Evolutionary conservation across 1,140 invertebrate species (phyloP).

Genomic region (Hycleus cichorii): DNA sequence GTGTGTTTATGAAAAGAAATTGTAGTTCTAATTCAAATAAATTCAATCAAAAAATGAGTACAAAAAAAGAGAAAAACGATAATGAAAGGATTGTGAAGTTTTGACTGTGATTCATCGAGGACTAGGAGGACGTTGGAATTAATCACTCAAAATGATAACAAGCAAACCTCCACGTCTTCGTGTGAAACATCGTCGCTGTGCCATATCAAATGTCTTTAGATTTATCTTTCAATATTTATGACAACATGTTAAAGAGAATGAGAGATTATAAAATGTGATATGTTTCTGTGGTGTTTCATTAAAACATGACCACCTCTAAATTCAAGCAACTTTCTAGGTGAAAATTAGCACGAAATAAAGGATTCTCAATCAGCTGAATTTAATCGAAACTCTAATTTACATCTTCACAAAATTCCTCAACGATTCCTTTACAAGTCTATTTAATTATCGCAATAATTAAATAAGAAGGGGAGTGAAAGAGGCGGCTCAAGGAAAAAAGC

Average conservation of each 20-base stretch:
- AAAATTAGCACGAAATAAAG: not conserved
- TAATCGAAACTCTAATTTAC: not conserved
- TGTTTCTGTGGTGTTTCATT: slow-evolving; percentile 16
- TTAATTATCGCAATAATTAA: not conserved
- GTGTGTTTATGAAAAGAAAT: slow-evolving; percentile 13
- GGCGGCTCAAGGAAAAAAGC: no score
- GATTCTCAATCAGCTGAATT: not conserved
- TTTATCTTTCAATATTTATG: not conserved
- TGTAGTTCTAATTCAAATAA: not conserved
- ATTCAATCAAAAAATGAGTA: not conserved
- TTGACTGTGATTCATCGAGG: not conserved
- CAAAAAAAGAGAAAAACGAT: not conserved
- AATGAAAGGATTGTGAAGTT: not conserved
- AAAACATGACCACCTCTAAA: not conserved
- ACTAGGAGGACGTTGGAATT: not conserved
- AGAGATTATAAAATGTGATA: slow-evolving; percentile 26
- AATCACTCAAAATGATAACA: slow-evolving; percentile 1
- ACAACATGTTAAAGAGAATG: not conserved
- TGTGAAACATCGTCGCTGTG: no score
- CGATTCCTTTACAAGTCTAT: not conserved
- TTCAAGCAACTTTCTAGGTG: not conserved
- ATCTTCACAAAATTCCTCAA: not conserved
- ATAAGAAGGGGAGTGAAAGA: not conserved
- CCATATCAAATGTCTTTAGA: no score
- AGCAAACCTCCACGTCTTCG: not conserved